A percentile compares a stretch with the other conserved stretches of the same genome.
Conservation (phyloP, 2,888 invertebrate species). For the Tenthredo notha region DNA sequence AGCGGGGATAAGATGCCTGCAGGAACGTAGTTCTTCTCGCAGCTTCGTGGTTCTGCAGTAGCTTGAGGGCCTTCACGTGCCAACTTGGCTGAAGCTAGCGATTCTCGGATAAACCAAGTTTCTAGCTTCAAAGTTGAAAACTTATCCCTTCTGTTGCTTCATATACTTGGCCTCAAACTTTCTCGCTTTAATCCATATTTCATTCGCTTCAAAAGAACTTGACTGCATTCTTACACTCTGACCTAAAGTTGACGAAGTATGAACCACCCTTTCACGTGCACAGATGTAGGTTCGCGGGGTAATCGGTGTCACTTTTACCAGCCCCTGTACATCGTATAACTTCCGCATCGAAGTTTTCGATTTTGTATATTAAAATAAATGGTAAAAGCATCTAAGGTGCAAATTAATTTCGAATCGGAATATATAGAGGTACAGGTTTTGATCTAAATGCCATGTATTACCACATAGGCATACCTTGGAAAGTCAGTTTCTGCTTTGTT, state of each 20-base stretch:
- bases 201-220: conserved; percentile 64
- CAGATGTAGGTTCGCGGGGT: not conserved
- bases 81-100: conserved; percentile 60
- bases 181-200: conserved; percentile 70
- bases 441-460: not conserved
- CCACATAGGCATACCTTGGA: not conserved
- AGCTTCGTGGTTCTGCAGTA: conserved; percentile 33
- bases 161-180: conserved; percentile 58
- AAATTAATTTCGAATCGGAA: not conserved
- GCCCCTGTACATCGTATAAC: not conserved
- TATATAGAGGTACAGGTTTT: not conserved
- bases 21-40: conserved; percentile 49
- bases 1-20: conserved; percentile 61
- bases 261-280: not conserved
- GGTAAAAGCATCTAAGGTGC: not conserved
- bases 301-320: not conserved
- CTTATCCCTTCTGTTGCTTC: conserved; percentile 63
- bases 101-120: conserved; percentile 68
- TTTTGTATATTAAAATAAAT: not conserved
- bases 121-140: conserved; percentile 66
- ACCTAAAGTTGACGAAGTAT: conserved; percentile 29
- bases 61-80: conserved; percentile 60
- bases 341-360: not conserved
- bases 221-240: conserved; percentile 32
- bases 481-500: not conserved